Evolutionary conservation across 2,113 vertebrate species (phyloP), one percentile per base, ranked within the genome.

Genomic region (Saguinus imperator): DNA sequence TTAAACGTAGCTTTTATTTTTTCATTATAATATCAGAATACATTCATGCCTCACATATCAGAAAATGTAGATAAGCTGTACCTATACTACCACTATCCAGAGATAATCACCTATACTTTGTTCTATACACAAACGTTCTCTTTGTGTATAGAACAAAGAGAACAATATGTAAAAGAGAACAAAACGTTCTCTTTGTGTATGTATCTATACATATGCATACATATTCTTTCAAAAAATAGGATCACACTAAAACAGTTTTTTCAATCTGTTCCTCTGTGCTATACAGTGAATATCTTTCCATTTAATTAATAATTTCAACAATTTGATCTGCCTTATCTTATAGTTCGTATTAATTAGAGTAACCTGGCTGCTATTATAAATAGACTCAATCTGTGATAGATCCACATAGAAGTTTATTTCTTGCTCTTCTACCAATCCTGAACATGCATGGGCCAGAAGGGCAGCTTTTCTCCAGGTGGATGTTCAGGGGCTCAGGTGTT

Each of bases 151-250:
- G 37, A 40, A 40, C 37, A 40, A 40, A 40, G 37, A 40, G 37
- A 40, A 40, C 37, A 40, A 40, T 40, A 40, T 40, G 37, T 40
- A 40, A 40, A 40, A 40, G 37, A 40, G 37, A 40, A 40, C 76
- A 92, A 61, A 94, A 93, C 8, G 55, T 97, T 97, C 52, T 96
- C 4, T 83, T 8, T 82, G 25, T 76, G 2, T 40, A 40, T 87
- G 6, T 48, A 11, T 40, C 50, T 27, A 40, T 40, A 84, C 2
- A 84, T 37, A 79, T 45, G 55, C 35, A 88, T 89, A 77, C 4
- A 84, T 73, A 57, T 8, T 61, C 35, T 95, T 94, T 86, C 61
- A 57, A 89, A 95, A 97, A 91, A 40, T 94, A 10, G 23, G 12
- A 68, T 75, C 52, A 66, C 4, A 58, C 25, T 87, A 27, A 87